Base-by-base conservation (phyloP, 1,140 invertebrate species). In the Laodelphax striatellus region DNA sequence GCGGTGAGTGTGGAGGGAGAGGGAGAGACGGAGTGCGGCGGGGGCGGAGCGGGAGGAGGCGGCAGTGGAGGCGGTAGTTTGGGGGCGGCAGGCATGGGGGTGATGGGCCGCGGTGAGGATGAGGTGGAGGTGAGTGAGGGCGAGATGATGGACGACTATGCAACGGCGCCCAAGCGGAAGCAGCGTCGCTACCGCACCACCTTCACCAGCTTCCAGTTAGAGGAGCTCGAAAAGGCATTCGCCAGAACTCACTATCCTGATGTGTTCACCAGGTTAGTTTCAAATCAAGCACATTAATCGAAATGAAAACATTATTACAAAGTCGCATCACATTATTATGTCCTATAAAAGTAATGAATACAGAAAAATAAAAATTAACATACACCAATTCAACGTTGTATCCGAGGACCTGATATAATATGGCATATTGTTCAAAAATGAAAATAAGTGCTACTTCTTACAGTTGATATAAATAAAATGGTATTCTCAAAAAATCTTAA, bases 191-290 rank as follows among this genome's bases (percentile, higher is more conserved):
- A 96, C 72, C 79, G 94, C 58, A 96, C 94, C 2, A 96, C 94
- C 41, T 96, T 96, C 74, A 96, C 92, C 8, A 93, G 90, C 68
- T 94, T 92, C 71, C 94, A 97, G 74, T 76, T 98, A 57, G 94
- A 97, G 71, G 95, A 98, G 74, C 76, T 98, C 62, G 95, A 98
- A 73, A 97, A 97, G 73, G 94, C 94, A 0, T 98, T 98, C 75
- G 89, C 92, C 0, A 84, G 94, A 67, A 97, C 94, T 5, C 95
- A 98, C 75, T 98, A 97, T 76, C 95, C 95, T 17, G 95, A 98
- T 75, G 94, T 98, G 0, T 98, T 97, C 76, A 97, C 93, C 21
- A 88, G 94, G 88, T 97, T 79, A 76, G 78, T 14, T 38, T 3
- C 2, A 28, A 28, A 28, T 28, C 24, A 28, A 28, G 6, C 6